These are phyloP conservation scores for Atlantisia rogersi DNA, from an alignment of 2,113 vertebrate genomes.

Conservation along the genomic window DNA sequence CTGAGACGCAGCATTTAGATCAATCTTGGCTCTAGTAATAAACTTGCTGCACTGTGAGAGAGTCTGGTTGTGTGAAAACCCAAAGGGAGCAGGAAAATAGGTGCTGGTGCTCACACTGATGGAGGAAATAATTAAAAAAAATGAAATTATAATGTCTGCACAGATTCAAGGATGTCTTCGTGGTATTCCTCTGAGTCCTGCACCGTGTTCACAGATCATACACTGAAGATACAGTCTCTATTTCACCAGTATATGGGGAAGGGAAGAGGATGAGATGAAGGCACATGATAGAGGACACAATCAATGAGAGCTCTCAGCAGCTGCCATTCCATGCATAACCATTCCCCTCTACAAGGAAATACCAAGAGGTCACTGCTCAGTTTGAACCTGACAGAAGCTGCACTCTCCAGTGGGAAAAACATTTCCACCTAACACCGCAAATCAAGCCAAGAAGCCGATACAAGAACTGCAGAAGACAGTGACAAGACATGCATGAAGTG, in stretches of 20 bases:
- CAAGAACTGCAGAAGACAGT: not conserved
- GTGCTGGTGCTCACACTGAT: not conserved
- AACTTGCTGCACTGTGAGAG: not conserved
- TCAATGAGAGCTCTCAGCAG: not conserved
- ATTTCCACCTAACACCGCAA: not conserved
- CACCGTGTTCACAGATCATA: fast-evolving
- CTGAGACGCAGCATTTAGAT: not conserved
- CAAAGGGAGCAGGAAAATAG: not conserved
- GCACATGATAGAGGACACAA: not conserved
- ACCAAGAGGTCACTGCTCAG: not conserved
- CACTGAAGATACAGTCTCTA: not conserved
- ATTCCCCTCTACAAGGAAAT: not conserved
- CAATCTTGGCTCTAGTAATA: not conserved
- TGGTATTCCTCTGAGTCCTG: not conserved
- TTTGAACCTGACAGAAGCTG: not conserved
- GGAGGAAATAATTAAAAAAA: not conserved
- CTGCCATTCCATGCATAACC: not conserved
- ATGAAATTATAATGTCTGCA: not conserved
- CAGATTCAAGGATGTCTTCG: not conserved
- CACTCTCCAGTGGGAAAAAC: not conserved
- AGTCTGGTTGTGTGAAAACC: not conserved
- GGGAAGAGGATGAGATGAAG: not conserved
- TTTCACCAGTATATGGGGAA: not conserved
- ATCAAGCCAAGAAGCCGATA: not conserved
- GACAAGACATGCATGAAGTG: fast-evolving